Base-by-base conservation (phyloP, 2,888 invertebrate genomes). In the Mesopsocus fuscifrons region DNA sequence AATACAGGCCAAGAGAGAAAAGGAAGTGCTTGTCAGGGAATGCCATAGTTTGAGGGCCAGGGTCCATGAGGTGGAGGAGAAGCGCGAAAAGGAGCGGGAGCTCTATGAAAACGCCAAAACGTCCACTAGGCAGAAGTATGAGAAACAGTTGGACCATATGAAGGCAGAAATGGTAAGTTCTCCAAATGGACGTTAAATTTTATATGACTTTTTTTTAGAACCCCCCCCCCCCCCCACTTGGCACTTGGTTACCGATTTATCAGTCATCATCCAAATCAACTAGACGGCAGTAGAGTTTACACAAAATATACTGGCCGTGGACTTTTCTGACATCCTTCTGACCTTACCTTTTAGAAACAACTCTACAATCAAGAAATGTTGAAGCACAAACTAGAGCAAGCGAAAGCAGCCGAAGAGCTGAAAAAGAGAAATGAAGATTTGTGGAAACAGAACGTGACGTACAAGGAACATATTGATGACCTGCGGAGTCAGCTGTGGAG, bases 91-190 rank as follows among this genome's bases (percentile, higher is more conserved):
- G 47, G 52, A 60, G 30, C 61, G 63, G 47, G 45, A 59, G 9
- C 60, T 62, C 61, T 53, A 61, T 6, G 56, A 54, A 34, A 63
- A 65, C 56, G 71, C 74, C 44, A 63, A 54, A 34, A 63, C 65
- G 56, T 71, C 74, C 44, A 63, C 77, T 3, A 65, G 72, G 44
- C 64, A 63, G 16, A 78, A 79, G 53, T 74, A 81, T 55, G 81
- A 79, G 53, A 68, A 69, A 49, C 83, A 82, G 61, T 61, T 84
- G 53, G 77, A 77, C 54, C 71, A 76, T 59, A 77, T 83, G 71
- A 84, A 83, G 58, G 67, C 71, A 41, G 78, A 78, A 70, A 81
- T 83, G 80, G 81, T 82, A 66, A 71, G 73, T 69, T 63, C n/a
- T n/a, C n/a, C n/a, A n/a, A n/a, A n/a, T n/a, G n/a, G n/a, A n/a